Base-by-base conservation (phyloP, 2,797 vertebrate species). In the Xenops minutus region DNA sequence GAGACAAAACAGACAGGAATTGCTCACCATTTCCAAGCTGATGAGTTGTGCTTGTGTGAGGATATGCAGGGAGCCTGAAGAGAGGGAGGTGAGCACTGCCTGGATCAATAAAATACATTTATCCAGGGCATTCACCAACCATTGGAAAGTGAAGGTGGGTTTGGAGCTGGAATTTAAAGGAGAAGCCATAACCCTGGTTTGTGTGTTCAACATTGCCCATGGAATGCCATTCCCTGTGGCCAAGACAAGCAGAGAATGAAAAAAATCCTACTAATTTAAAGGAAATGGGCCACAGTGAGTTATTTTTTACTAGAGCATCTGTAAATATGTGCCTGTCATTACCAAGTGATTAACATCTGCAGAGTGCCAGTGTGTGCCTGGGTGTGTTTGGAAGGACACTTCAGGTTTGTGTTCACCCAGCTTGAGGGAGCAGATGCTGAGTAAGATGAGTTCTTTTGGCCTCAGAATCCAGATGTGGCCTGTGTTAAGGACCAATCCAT, bases 1-100 rank as follows among this genome's bases (percentile, higher is more conserved):
- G 85, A 95, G 91, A 97, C 41, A 98, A 85, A 97, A 44, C 37
- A 95, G 43, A 96, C 52, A 93, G 30, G 8, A 39, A 46, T 63
- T 80, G 59, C 48, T 95, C 46, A 93, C 22, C 30, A 4, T 69
- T 90, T 41, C 43, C 3, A 5, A 4, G 7, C 9, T 15, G 48
- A 36, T 15, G 41, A 77, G 37, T 34, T 67, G 51, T 27, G 55
- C 29, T 27, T 24, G 9, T 6, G 36, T 43, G 41, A 82, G n/a
- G 58, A 20, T 8, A 44, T 44, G 36, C n/a, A 41, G 30, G 37
- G 21, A 66, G 21, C 37, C 49, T 14, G 52, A 46, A 27, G 23
- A 27, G 52, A 29, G 27, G 22, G 44, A 36, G 37, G 43, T 18
- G 21, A 46, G 1, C 23, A 52, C 54, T 84, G 16, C 14, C n/a